Evolutionary conservation across 2,797 vertebrate species (phyloP), one percentile per base, ranked within the genome.

Genomic region (Melanotaenia parkinsoni): DNA sequence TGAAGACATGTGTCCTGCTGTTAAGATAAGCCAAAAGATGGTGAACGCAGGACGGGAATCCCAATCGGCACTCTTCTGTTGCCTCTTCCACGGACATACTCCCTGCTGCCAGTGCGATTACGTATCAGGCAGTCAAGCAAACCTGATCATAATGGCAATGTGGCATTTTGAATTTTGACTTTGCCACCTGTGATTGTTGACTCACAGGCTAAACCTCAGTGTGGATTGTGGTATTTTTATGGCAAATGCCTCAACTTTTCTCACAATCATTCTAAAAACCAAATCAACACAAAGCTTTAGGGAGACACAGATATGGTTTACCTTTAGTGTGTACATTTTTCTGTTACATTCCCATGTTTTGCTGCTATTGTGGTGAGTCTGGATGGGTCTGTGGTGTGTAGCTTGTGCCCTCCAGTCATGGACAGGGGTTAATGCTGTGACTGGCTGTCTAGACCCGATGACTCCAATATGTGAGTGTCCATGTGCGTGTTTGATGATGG

Each of bases 371-470:
- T 58, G 81, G 61, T 74, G 47, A 84, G 54, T 18, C 26, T 22
- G 47, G 61, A 59, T 66, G 77, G 57, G 67, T 84, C 74, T 65
- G 70, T 66, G 74, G 74, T 58, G 67, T 63, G 53, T 51, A 73
- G 51, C 72, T 62, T 64, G 53, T 66, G 74, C 70, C 70, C 68
- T 78, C 72, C 59, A 76, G 86, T 77, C 81, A 80, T 76, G 65
- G 59, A 80, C 11, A 14, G 43, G 38, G 72, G 80, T 82, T 87
- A 83, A 86, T 43, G 43, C 58, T 58, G 62, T 65, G 35, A 76
- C 78, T 47, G 54, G 53, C 65, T 72, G 82, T 90, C 90, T 87
- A 86, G 88, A 91, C 76, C 80, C 12, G 4, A 66, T 73, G 86
- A 85, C 88, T 82, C 73, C 80, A 74, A 76, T 58, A 65, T 58